A percentile compares a stretch with the other conserved stretches of the same genome.
These are phyloP conservation scores for Seriola dumerili DNA, from an alignment of 2,113 vertebrate species.

Conservation along the genomic window DNA sequence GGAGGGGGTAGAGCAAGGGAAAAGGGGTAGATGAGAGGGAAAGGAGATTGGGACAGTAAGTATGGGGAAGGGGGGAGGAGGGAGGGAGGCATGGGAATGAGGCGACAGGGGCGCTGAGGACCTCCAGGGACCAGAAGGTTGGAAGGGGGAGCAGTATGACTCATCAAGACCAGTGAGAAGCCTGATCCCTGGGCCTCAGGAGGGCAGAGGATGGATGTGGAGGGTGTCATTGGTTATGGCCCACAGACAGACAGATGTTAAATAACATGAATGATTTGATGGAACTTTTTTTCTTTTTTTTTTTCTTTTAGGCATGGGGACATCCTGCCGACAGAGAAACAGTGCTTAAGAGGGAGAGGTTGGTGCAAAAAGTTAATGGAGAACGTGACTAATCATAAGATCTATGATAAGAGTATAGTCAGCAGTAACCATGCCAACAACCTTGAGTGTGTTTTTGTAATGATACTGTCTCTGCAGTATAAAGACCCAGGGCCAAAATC, in stretches of 20 bases:
- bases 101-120: conserved; percentile 20
- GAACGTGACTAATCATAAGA: conserved; percentile 69
- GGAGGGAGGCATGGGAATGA: conserved; percentile 46
- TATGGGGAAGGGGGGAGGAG: not conserved
- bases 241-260: conserved; percentile 54
- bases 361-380: conserved; percentile 58
- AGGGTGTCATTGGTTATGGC: conserved; percentile 18
- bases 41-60: conserved; percentile 25
- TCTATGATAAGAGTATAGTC: conserved; percentile 62
- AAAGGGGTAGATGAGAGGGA: conserved; percentile 1
- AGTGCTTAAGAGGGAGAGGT: conserved; percentile 25
- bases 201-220: conserved; percentile 34
- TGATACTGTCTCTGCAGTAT: conserved; percentile 42
- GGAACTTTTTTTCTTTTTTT: conserved; percentile 29
- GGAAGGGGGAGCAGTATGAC: conserved; percentile 30
- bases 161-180: conserved; percentile 51
- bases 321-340: conserved; percentile 49
- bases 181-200: conserved; percentile 9
- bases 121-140: conserved; percentile 59
- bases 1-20: conserved; percentile 16
- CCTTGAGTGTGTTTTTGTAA: conserved; percentile 56
- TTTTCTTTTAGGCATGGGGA: conserved; percentile 39
- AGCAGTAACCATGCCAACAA: conserved; percentile 61
- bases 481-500: conserved; percentile 30
- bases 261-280: conserved; percentile 56